Conservation (phyloP, 2,888 invertebrate genomes). For the Monopis laevigella region DNA sequence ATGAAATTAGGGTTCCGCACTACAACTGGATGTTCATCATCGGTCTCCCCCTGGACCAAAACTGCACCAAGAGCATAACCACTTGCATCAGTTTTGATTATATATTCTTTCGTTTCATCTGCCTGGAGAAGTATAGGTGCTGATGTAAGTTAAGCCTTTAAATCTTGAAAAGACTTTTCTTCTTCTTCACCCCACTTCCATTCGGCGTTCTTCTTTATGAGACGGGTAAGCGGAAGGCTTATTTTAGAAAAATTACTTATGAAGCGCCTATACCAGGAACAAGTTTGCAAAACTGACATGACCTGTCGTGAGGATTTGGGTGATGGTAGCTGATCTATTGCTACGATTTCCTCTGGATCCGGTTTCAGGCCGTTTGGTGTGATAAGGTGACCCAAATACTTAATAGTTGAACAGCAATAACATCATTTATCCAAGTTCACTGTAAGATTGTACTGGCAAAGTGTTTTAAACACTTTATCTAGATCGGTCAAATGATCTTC, state of each 20-base stretch:
- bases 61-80: conserved; percentile 20
- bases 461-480: conserved; percentile 20
- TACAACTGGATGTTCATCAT: conserved; percentile 17
- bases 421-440: conserved; percentile 25
- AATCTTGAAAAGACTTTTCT: conserved; percentile 18
- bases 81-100: conserved; percentile 20
- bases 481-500: conserved; percentile 24
- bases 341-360: conserved; percentile 20
- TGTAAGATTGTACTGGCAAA: conserved; percentile 22
- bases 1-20: too few species aligned
- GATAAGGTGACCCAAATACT: conserved; percentile 20
- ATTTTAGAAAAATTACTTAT: conserved; percentile 28
- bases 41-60: conserved; percentile 16
- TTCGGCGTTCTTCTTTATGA: conserved; percentile 22
- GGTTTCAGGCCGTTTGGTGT: conserved; percentile 19
- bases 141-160: conserved; percentile 20
- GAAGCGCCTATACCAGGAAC: conserved; percentile 21
- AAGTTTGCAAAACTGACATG: conserved; percentile 22
- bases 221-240: conserved; percentile 20
- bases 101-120: conserved; percentile 13
- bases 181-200: conserved; percentile 24
- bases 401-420: conserved; percentile 18
- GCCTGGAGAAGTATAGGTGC: conserved; percentile 21
- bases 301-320: conserved; percentile 20
- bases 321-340: conserved; percentile 17